Evolutionary conservation across 2,888 invertebrate species (phyloP).

Genomic region (Ametastegia equiseti): DNA sequence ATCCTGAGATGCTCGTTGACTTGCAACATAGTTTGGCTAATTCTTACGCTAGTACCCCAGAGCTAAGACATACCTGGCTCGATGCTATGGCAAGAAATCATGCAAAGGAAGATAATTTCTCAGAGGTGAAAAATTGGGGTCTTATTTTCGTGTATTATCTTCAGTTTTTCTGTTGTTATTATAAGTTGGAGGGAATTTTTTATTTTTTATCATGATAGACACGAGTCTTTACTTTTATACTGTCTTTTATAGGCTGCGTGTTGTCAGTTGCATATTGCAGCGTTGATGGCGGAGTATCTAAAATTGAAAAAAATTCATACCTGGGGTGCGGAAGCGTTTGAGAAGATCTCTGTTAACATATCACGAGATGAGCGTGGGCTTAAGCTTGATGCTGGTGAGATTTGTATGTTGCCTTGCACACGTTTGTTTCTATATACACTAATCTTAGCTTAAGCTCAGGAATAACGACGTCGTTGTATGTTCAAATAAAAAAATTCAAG

Average conservation of each 20-base stretch:
- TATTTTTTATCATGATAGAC: conserved; percentile 12
- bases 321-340: conserved; percentile 94
- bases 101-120: conserved; percentile 88
- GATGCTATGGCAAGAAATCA: conserved; percentile 95
- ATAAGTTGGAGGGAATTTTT: conserved; percentile 14
- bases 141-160: conserved; percentile 28
- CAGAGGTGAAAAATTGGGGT: conserved; percentile 83
- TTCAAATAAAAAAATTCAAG: background rate
- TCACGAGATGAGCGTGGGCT: conserved; percentile 90
- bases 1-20: conserved; percentile 94
- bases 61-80: conserved; percentile 96
- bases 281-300: conserved; percentile 95
- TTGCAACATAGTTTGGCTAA: conserved; percentile 94
- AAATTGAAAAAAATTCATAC: conserved; percentile 85
- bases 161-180: conserved; percentile 20
- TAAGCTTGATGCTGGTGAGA: conserved; percentile 88
- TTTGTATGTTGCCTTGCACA: conserved; percentile 68
- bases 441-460: background rate
- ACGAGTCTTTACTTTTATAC: background rate
- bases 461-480: background rate
- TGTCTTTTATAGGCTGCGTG: conserved; percentile 86
- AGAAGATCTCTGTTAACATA: conserved; percentile 91
- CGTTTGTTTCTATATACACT: conserved; percentile 53
- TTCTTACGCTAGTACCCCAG: conserved; percentile 96
- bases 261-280: conserved; percentile 96